Base-by-base conservation (phyloP, 2,888 invertebrate genomes). In the Drosophila neotestacea region DNA sequence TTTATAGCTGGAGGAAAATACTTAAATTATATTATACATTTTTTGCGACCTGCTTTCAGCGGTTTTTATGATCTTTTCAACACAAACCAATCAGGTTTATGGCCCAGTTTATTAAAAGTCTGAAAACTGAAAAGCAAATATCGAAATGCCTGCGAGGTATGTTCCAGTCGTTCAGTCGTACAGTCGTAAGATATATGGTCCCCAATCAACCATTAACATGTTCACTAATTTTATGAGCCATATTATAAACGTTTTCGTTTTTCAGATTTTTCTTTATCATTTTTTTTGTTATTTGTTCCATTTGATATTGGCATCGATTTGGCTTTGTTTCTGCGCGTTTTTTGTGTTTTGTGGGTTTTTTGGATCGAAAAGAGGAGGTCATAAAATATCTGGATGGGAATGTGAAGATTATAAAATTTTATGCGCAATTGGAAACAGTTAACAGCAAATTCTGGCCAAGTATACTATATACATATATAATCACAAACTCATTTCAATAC, bases 161-260 rank as follows among this genome's bases (percentile, higher is more conserved):
- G 28, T 50, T 44, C 34, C 4, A 52, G 27, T 61, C 68, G 62
- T 81, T 66, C 16, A 72, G 54, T 42, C 27, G 1, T 6, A 6
- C 32, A 32, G 4, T 6, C 9, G 22, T n/a, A 67, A 81, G 79
- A 83, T 88, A 81, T 88, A 81, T 70, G 89, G 38, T 38, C 32
- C 48, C 73, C 89, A 87, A 89, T 89, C 85, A 85, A 82, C 90
- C 88, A 88, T 90, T 90, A 88, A 88, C 90, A 90, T 89, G 87
- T 88, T 87, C 85, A 83, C 87, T 87, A 90, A 89, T 83, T 88
- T 88, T 87, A 88, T 76, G 89, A 85, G 54, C 64, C 61, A 71
- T 77, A 79, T 84, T 81, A 80, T 82, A 88, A 89, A 71, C 72
- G 78, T 66, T 77, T 71, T 68, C 50, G 22, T 46, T 66, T 77